These are phyloP conservation scores for Thymelicus acteon DNA, from an alignment of 2,888 invertebrate genomes.

Conservation along the genomic window DNA sequence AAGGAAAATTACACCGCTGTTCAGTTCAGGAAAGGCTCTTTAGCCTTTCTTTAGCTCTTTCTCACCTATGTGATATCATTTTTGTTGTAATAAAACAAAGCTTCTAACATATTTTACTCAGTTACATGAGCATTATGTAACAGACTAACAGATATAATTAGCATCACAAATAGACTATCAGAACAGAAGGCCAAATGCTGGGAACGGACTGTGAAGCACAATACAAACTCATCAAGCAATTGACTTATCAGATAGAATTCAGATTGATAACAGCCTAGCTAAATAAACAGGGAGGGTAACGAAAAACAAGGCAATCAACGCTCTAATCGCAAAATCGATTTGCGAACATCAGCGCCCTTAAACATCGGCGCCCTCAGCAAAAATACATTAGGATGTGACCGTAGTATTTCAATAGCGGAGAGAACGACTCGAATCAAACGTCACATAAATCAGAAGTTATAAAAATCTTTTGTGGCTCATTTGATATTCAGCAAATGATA, in stretches of 20 bases:
- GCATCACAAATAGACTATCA: neutral
- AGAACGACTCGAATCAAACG: slow-evolving; percentile 20
- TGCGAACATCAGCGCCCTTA: slow-evolving; percentile 21
- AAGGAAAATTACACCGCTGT: too few relatives aligned
- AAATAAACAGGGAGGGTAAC: slow-evolving; percentile 22
- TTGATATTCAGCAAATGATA: slow-evolving; percentile 51
- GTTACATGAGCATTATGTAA: too few relatives aligned
- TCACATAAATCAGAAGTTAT: slow-evolving; percentile 23
- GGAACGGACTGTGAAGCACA: too few relatives aligned
- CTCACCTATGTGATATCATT: too few relatives aligned
- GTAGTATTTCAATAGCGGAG: neutral
- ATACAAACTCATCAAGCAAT: slow-evolving; percentile 20
- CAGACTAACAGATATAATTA: neutral
- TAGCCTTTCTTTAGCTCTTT: too few relatives aligned
- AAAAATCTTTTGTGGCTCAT: slow-evolving; percentile 38
- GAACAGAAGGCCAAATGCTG: too few relatives aligned
- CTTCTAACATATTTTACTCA: neutral
- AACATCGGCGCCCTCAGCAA: slow-evolving; percentile 10
- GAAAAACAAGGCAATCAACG: slow-evolving; percentile 29
- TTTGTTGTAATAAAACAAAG: too few relatives aligned
- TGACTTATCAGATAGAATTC: slow-evolving; percentile 20
- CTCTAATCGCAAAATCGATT: slow-evolving; percentile 38
- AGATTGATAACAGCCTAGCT: slow-evolving; percentile 22
- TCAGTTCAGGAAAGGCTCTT: too few relatives aligned
- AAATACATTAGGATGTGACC: slow-evolving; percentile 26